These are phyloP conservation scores for Germaria angustata DNA, from an alignment of 2,888 invertebrate species.

Conservation along the genomic window DNA sequence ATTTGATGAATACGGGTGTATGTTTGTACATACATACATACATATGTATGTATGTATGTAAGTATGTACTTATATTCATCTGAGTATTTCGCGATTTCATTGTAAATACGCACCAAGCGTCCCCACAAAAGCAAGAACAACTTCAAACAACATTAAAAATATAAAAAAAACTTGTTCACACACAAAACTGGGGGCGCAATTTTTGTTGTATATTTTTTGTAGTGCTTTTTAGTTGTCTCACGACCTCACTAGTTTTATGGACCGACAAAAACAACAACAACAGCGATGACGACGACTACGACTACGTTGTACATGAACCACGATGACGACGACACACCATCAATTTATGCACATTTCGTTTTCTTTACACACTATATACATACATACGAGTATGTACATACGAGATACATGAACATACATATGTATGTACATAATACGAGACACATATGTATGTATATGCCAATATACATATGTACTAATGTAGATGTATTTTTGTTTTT, in stretches of 20 bases:
- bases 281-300: not conserved
- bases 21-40: not conserved
- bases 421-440: not conserved
- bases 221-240: conserved; percentile 37
- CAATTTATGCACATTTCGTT: conserved; percentile 48
- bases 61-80: not conserved
- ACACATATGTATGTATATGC: not conserved
- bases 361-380: conserved; percentile 10
- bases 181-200: conserved; percentile 32
- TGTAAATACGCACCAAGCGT: conserved; percentile 26
- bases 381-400: not conserved
- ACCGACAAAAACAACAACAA: conserved; percentile 16
- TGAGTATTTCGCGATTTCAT: conserved; percentile 14
- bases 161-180: conserved; percentile 13
- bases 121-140: conserved; percentile 27
- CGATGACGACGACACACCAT: conserved; percentile 43
- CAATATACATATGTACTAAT: not conserved
- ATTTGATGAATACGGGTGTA: not conserved
- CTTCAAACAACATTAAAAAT: not conserved
- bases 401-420: too few relatives aligned
- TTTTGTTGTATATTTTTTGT: conserved; percentile 18
- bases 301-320: conserved; percentile 18
- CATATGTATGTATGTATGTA: not conserved
- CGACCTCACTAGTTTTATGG: conserved; percentile 45
- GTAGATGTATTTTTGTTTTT: not conserved